Base-by-base conservation (phyloP, 1,140 invertebrate species). In the Macrobrachium rosenbergii region DNA sequence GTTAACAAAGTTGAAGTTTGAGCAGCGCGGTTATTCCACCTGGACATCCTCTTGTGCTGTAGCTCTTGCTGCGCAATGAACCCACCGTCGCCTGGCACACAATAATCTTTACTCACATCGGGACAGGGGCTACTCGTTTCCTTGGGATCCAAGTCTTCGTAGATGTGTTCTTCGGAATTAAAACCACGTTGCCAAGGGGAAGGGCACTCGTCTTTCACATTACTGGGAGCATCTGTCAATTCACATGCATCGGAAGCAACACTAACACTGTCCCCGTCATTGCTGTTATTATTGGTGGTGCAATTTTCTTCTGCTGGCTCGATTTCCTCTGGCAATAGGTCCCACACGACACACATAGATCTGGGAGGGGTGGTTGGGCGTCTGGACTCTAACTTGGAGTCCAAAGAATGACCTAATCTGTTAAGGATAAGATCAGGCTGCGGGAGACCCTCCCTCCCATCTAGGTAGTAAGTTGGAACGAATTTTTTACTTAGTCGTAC, bases 281-380 rank as follows among this genome's bases (percentile, higher is more conserved):
- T 12, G 12, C 12, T 52, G 12, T 52, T 52, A 52, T 52, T 12
- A 52, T 12, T 52, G 52, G 52, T 52, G 52, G 12, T 52, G 12
- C 52, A 52, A 52, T 52, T 52, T 8, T 52, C 52, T 52, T 52
- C 52, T 8, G 52, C 6, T 5, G 73, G n/a, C 43, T 58, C 78
- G 5, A 60, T 76, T 10, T 87, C 85, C 67, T 87, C 85, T 45
- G 85, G 78, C 19, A 37, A 14, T 19, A 87, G 59, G 72, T 87
- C 85, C 85, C 85, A 87, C 58, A 87, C 85, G 7, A 87, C 85
- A 63, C 85, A 87, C 52, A 87, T 21, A 28, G 85, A 87, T 11
- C 78, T 43, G 21, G 67, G 67, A 11, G 37, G n/a, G 16, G 75
- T 14, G 10, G 67, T 45, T 17, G 85, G 23, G 5, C 78, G 78